A percentile compares a stretch with the other conserved stretches of the same genome.
Evolutionary conservation across 2,113 vertebrate species (phyloP).

Genomic region (Pristiophorus japonicus): DNA sequence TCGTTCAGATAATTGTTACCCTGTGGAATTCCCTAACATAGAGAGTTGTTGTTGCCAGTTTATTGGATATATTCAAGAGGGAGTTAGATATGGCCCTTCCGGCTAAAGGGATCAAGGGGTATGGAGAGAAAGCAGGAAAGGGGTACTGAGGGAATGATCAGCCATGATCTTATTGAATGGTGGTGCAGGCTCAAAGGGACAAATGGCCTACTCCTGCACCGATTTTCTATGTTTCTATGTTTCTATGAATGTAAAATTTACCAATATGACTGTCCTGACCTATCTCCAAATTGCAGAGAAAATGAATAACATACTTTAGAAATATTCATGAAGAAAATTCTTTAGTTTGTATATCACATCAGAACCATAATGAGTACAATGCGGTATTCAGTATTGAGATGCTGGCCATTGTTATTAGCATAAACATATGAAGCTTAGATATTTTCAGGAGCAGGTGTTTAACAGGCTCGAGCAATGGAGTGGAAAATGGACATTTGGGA

Average conservation of each 20-base stretch:
- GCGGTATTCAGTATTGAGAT: not conserved
- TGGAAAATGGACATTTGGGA: not conserved
- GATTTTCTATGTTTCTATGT: not conserved
- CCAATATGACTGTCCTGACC: no score
- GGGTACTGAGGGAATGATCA: not conserved
- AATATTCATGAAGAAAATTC: not conserved
- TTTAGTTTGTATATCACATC: not conserved
- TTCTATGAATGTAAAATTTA: not conserved
- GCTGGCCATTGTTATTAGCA: not conserved
- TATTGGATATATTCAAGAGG: no score
- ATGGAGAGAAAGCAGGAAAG: no score
- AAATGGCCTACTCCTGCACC: not conserved
- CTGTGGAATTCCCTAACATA: no score
- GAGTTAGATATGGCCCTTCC: no score
- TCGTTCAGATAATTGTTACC: no score
- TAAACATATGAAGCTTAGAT: not conserved
- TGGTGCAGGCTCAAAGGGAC: not conserved
- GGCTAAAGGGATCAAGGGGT: not conserved
- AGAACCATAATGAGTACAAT: not conserved
- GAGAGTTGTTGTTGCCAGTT: no score
- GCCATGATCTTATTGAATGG: not conserved
- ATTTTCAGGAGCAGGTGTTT: not conserved
- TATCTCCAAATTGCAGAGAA: not conserved
- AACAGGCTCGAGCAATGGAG: not conserved
- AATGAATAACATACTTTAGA: not conserved